Evolutionary conservation across 1,140 invertebrate species (phyloP).

Genomic region (Drosophila equinoxialis): DNA sequence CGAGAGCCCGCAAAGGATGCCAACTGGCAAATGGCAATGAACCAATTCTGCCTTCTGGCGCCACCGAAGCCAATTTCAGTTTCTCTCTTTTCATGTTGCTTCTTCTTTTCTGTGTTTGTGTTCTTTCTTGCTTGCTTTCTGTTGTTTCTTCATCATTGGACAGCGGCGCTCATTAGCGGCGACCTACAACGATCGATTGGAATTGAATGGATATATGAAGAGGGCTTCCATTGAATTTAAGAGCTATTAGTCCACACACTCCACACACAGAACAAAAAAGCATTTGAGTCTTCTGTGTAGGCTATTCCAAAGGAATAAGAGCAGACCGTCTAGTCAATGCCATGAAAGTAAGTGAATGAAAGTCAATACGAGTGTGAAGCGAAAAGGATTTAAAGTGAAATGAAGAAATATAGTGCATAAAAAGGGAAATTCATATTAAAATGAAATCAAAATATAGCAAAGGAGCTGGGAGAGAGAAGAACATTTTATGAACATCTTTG

Average conservation of each 20-base stretch:
- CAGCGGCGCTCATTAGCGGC: not conserved
- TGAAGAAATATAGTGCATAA: no score
- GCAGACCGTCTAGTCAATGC: no score
- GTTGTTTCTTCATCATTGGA: not conserved
- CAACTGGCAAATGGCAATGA: conserved; percentile 38
- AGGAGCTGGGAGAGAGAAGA: no score
- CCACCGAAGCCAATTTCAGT: conserved; percentile 24
- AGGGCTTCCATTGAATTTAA: not conserved
- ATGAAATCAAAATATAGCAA: no score
- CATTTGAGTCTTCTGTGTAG: not conserved
- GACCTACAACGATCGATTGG: not conserved
- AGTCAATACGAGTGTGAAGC: no score
- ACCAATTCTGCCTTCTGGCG: conserved; percentile 12
- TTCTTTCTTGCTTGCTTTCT: not conserved
- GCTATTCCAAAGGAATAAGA: no score
- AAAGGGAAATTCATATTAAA: no score
- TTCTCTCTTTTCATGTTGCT: not conserved
- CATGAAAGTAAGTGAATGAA: no score
- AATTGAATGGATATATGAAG: conserved; percentile 2
- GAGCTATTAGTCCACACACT: not conserved
- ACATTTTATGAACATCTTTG: no score
- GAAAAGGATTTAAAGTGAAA: no score
- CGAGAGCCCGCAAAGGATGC: conserved; percentile 9
- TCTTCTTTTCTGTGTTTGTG: not conserved
- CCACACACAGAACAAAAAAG: not conserved